These are phyloP conservation scores for Neopipo cinnamomea DNA, from an alignment of 2,113 vertebrate species.

Conservation along the genomic window DNA sequence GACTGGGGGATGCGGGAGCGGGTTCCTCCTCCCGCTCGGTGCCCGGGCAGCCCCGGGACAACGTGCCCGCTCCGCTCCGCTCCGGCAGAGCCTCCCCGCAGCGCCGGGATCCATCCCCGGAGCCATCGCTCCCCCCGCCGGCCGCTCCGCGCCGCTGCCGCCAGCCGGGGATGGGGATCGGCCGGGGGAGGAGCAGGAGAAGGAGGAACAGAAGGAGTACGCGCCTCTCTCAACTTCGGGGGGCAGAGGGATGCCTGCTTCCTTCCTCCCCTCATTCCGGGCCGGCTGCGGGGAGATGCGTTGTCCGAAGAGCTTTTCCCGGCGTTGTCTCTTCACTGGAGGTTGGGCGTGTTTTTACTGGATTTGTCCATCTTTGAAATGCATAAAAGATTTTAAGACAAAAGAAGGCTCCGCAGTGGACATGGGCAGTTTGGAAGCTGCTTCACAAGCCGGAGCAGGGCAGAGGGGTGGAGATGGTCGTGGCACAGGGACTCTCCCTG, in stretches of 20 bases:
- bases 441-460: background rate
- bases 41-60: background rate
- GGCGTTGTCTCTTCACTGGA: fast-evolving
- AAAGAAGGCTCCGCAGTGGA: background rate
- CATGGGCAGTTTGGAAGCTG: background rate
- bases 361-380: background rate
- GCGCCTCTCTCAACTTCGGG: fast-evolving
- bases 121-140: slow-evolving; percentile 17
- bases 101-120: background rate
- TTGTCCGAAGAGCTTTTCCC: background rate
- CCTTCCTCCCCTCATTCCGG: too few species aligned
- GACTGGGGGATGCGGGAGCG: background rate
- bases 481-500: background rate
- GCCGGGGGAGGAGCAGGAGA: background rate
- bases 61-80: fast-evolving
- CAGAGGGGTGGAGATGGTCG: background rate
- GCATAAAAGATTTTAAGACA: fast-evolving
- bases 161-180: background rate
- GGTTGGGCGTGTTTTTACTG: background rate
- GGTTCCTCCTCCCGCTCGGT: background rate
- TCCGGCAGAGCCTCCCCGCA: background rate
- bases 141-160: background rate
- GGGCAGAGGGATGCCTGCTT: fast-evolving
- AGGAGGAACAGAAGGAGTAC: background rate
- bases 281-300: too few species aligned